A percentile compares a stretch with the other conserved stretches of the same genome.
Evolutionary conservation across 1,140 invertebrate genomes (phyloP).

Genomic region (Diuraphis noxia): DNA sequence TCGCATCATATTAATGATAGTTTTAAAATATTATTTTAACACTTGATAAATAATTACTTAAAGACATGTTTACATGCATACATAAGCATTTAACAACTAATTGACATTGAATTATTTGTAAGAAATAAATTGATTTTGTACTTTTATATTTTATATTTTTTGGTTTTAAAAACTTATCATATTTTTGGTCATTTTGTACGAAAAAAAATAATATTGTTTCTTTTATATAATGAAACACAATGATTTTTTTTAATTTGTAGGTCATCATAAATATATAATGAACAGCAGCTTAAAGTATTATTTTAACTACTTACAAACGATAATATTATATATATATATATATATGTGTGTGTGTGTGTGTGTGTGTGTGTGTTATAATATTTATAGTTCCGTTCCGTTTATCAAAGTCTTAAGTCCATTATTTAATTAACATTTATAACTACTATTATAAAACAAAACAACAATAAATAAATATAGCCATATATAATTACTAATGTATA

Average conservation of each 20-base stretch:
- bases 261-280: neutral
- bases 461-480: neutral
- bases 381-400: neutral
- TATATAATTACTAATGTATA: too few species aligned
- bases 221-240: neutral
- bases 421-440: neutral
- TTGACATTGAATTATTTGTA: neutral
- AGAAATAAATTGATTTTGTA: neutral
- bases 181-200: neutral
- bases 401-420: neutral
- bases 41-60: neutral
- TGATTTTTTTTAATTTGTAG: neutral
- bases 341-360: neutral
- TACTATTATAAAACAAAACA: too few species aligned
- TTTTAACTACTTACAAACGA: neutral
- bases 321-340: neutral
- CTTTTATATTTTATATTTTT: neutral
- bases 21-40: neutral
- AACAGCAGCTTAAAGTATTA: neutral
- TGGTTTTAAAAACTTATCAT: neutral
- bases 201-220: neutral
- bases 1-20: neutral
- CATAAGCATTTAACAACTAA: neutral
- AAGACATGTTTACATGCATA: neutral
- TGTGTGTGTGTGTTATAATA: neutral